phyloP scores from a whole-genome alignment of 2,113 vertebrate species.

The Urocolius indicus region DNA sequence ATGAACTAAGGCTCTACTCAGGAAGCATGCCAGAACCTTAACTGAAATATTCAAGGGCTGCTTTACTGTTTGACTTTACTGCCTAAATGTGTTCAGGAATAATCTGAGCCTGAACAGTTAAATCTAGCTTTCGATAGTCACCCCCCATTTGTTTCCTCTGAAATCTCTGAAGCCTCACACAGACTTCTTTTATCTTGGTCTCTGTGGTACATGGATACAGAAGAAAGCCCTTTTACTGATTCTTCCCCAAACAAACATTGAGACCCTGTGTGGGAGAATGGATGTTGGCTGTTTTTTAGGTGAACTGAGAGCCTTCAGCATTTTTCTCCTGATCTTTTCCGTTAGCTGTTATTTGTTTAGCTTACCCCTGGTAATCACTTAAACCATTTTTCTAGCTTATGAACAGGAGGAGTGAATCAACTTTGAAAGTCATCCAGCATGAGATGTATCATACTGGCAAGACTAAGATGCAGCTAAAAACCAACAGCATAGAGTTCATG shows the following conservation, averaged over 20 bases:
- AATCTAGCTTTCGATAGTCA: constrained; percentile 32
- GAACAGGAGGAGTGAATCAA: background rate
- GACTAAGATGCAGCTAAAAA: background rate
- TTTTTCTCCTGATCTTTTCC: constrained; percentile 42
- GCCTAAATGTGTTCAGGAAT: background rate
- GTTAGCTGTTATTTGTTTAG: constrained; percentile 58
- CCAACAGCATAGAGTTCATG: background rate
- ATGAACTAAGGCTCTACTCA: background rate
- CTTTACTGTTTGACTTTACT: constrained; percentile 25
- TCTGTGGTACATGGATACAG: background rate
- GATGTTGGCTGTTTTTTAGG: background rate
- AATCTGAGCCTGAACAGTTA: constrained; percentile 29
- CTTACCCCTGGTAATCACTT: constrained; percentile 41
- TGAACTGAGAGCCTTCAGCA: constrained; percentile 1
- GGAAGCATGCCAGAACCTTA: constrained; percentile 5
- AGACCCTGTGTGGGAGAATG: background rate
- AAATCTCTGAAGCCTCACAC: background rate
- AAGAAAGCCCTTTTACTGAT: constrained; percentile 31
- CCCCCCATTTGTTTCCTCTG: constrained; percentile 11
- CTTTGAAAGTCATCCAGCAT: constrained; percentile 50
- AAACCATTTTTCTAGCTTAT: background rate
- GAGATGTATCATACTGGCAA: background rate
- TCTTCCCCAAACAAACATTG: constrained; percentile 21
- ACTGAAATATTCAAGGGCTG: constrained; percentile 21
- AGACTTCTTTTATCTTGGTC: constrained; percentile 18